Base-by-base conservation (phyloP, 2,888 invertebrate genomes). In the Lochmaea crataegi region DNA sequence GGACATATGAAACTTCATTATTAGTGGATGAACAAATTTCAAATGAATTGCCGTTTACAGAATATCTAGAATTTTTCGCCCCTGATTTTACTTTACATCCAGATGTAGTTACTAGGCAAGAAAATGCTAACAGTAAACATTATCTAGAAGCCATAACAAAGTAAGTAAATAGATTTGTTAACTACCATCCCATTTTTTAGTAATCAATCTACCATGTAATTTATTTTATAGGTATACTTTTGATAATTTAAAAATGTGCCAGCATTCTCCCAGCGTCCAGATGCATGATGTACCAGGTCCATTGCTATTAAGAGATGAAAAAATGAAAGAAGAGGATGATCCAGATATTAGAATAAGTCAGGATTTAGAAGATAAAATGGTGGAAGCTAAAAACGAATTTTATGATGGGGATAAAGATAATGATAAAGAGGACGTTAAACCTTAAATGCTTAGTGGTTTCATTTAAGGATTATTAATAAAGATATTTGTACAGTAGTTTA, bases 1-100 rank as follows among this genome's bases (percentile, higher is more conserved):
- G 99, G 99, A 98, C 99, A 0, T 98, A 98, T 82, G 99, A 99
- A 87, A 99, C 99, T 0, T 96, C 98, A 0, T 88, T 99, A 0
- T 87, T 99, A 2, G 92, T 98, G 0, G 98, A 98, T 83, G 96
- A 98, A 83, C 93, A 92, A 74, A 96, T 99, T 72, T 94, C 94
- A 65, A 96, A 98, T 85, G 98, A 99, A 83, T 89, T 99, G 53
- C 99, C 99, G 0, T 95, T 95, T 85, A 97, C 95, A 0, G 98
- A 99, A 85, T 99, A 98, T 85, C 90, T 98, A 71, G 98, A 98
- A 85, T 99, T 97, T 86, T 99, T 99, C 86, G 96, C 96, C 0
- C 99, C 99, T 0, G 99, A 99, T 85, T 99, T 98, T 84, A 95
- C 94, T 1, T 88, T 99, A 14, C 97, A 99, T 88, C 98, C 98